Evolutionary conservation across 2,113 vertebrate species (phyloP).

Genomic region (Hylia prasina): DNA sequence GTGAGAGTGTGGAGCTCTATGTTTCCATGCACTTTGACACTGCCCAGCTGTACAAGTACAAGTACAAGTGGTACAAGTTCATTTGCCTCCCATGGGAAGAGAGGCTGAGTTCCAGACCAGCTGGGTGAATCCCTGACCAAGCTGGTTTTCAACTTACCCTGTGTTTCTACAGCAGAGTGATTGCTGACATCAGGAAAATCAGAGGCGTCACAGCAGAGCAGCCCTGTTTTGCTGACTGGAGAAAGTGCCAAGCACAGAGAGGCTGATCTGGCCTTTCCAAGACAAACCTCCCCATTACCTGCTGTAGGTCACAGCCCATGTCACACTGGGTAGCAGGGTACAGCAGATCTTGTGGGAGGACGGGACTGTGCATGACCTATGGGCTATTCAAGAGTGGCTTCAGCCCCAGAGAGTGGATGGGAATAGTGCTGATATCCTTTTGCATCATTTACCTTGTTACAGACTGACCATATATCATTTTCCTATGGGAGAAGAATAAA

Average conservation of each 20-base stretch:
- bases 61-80: not conserved
- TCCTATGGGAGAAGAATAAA: not conserved
- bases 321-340: not conserved
- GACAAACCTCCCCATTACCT: not conserved
- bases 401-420: not conserved
- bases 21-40: rapidly evolving
- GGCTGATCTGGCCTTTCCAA: not conserved
- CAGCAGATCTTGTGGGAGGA: not conserved
- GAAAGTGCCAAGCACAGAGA: not conserved
- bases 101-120: not conserved
- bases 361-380: not conserved
- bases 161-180: not conserved
- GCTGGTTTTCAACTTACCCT: not conserved
- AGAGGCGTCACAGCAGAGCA: not conserved
- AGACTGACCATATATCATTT: not conserved
- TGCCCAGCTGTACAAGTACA: too few relatives aligned
- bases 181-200: not conserved
- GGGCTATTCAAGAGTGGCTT: not conserved
- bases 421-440: not conserved
- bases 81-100: not conserved
- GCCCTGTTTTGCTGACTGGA: not conserved
- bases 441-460: not conserved
- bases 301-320: not conserved
- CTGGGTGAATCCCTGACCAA: not conserved
- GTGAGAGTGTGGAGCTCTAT: not conserved